Evolutionary conservation across 1,140 invertebrate species (phyloP).

Genomic region (Drosophila miranda): DNA sequence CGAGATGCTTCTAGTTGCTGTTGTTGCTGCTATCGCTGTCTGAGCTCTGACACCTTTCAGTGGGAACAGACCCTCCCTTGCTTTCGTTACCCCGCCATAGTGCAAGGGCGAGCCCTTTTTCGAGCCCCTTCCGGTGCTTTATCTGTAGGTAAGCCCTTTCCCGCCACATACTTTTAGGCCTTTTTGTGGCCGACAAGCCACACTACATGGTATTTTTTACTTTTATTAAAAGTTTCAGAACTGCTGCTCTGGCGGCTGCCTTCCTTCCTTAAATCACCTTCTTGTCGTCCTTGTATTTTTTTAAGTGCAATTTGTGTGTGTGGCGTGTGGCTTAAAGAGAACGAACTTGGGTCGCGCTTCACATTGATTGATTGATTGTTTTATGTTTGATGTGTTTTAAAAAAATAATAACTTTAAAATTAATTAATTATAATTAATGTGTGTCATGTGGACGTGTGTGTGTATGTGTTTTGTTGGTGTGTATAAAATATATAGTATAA

Average conservation of each 20-base stretch:
- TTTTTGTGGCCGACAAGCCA: too few species aligned
- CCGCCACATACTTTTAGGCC: too few species aligned
- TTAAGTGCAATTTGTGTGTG: slow-evolving; percentile 54
- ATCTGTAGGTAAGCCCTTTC: too few species aligned
- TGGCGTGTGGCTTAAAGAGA: not conserved
- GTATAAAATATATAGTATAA: slow-evolving; percentile 60
- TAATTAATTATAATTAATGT: slow-evolving; percentile 50
- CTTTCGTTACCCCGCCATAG: too few species aligned
- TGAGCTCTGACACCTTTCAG: too few species aligned
- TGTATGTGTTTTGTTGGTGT: slow-evolving; percentile 48
- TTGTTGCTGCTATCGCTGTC: too few species aligned
- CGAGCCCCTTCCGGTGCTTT: too few species aligned
- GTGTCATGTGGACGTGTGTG: too few species aligned
- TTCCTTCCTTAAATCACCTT: slow-evolving; percentile 43
- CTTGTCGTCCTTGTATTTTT: slow-evolving; percentile 50
- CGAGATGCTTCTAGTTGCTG: too few species aligned
- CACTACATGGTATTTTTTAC: slow-evolving; percentile 47
- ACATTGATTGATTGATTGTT: slow-evolving; percentile 44
- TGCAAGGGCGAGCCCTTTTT: too few species aligned
- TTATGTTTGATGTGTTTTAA: slow-evolving; percentile 44
- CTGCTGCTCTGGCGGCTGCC: slow-evolving; percentile 9
- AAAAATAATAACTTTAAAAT: slow-evolving; percentile 77
- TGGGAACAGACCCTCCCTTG: too few species aligned
- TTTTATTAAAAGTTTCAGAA: slow-evolving; percentile 74
- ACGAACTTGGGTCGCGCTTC: slow-evolving; percentile 18